Evolutionary conservation across 2,113 vertebrate genomes (phyloP), one percentile per base, ranked within the genome.

Genomic region (Hoplias malabaricus): DNA sequence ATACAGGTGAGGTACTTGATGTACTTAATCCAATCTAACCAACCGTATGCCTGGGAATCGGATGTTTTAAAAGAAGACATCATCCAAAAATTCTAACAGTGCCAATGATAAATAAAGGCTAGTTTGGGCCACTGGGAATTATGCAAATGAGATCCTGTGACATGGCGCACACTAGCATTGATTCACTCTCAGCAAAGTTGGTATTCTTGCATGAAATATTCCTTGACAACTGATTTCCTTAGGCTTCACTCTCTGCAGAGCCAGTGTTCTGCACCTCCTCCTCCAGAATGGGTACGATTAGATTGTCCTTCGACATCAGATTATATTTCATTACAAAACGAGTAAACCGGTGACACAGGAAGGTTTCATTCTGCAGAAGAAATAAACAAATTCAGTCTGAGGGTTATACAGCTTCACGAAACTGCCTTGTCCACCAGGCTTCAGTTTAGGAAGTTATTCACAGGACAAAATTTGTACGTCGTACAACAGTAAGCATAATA

Each of bases 271-370:
- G 96, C 78, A 96, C 95, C 84, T 98, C 98, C 85, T 98, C 97
- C 92, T 98, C 98, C 93, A 99, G 93, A 88, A 99, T 98, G 67
- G 98, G 98, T 74, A 98, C 98, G 77, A 99, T 99, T 92, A 99
- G 94, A 93, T 99, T 99, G 91, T 99, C 98, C 95, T 99, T 99
- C 75, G 98, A 99, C 98, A 99, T 99, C 92, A 99, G 92, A 85
- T 98, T 99, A 89, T 99, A 99, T 91, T 99, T 99, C 96, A 98
- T 98, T 79, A 99, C 98, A 82, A 98, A 99, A 84, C 96, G 97
- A 10, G 98, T 99, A 93, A 99, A 98, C 82, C 96, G 95, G 84
- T 99, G 96, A 94, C 98, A 99, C 91, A 99, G 94, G 93, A 99
- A 98, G 33, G 96, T 98, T 90, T 98, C 96, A 46, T 98, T 98